A percentile compares a stretch with the other conserved stretches of the same genome.
These are phyloP conservation scores for Acleris laterana DNA, from an alignment of 2,888 invertebrate species.

Conservation along the genomic window DNA sequence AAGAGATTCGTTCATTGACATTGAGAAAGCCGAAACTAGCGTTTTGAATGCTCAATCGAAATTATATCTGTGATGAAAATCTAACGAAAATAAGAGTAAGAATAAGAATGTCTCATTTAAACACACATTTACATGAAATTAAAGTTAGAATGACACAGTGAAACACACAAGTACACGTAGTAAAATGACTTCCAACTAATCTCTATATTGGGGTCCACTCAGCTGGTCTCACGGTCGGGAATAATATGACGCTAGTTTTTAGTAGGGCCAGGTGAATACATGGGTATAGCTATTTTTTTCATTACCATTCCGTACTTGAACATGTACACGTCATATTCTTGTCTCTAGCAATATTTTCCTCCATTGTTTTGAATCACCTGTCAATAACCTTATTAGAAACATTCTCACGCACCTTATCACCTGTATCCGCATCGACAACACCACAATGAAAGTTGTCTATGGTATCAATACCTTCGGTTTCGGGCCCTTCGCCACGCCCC, in stretches of 20 bases:
- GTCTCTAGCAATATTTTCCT: not conserved
- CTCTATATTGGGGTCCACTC: no score
- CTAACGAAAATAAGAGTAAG: no score
- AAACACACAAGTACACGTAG: no score
- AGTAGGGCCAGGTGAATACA: no score
- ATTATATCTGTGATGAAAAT: no score
- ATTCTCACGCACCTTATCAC: slow-evolving; percentile 23
- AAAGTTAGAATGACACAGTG: no score
- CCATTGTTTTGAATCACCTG: not conserved
- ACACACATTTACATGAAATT: no score
- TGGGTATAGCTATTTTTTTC: not conserved
- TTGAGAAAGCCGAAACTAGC: not conserved
- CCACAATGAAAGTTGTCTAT: slow-evolving; percentile 33
- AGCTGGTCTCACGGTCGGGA: no score
- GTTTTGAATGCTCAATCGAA: no score
- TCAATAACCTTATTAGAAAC: slow-evolving; percentile 2
- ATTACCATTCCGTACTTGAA: not conserved
- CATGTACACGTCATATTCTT: not conserved
- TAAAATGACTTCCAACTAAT: no score
- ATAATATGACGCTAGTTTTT: no score
- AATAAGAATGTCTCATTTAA: no score
- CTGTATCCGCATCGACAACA: slow-evolving; percentile 22
- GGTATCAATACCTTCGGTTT: slow-evolving; percentile 32
- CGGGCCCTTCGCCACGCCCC: slow-evolving; percentile 38
- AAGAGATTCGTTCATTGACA: slow-evolving; percentile 22